Percentiles rank a stretch among this genome's conserved stretches.
Conservation (phyloP, 2,797 vertebrate genomes). For the Anniella stebbinsi region DNA sequence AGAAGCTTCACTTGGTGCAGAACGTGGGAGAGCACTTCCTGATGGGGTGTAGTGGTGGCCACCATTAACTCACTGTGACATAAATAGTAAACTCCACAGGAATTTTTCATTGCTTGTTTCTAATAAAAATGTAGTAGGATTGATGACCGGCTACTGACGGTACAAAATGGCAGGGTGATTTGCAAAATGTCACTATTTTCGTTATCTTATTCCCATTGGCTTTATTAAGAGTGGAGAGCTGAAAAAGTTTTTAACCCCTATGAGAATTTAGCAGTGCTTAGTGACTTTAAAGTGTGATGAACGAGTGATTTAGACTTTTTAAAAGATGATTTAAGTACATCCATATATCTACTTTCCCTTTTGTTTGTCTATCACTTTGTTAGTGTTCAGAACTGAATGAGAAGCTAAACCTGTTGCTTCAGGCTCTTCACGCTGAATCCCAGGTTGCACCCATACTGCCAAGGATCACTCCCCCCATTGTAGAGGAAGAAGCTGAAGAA, state of each 20-base stretch:
- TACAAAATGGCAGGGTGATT: background rate
- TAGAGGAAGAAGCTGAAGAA: slow-evolving; percentile 86
- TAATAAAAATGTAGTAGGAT: background rate
- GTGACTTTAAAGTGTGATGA: background rate
- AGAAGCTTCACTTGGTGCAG: background rate
- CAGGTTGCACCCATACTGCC: slow-evolving; percentile 78
- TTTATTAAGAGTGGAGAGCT: background rate
- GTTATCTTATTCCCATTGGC: background rate
- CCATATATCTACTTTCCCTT: background rate
- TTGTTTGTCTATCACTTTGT: background rate
- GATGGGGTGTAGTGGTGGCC: background rate
- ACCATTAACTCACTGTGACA: background rate
- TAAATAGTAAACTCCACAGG: background rate
- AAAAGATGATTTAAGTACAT: background rate
- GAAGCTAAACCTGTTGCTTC: slow-evolving; percentile 94
- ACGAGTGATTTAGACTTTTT: background rate
- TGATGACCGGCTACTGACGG: background rate
- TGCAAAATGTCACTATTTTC: background rate
- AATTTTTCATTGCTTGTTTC: background rate
- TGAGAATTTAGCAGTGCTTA: background rate
- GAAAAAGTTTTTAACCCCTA: background rate
- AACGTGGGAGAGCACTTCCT: background rate
- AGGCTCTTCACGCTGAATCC: slow-evolving; percentile 88
- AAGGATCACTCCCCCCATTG: slow-evolving; percentile 83
- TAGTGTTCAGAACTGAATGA: slow-evolving; percentile 94